Percentiles rank a stretch among this genome's conserved stretches.
Evolutionary conservation across 2,797 vertebrate genomes (phyloP).

Genomic region (Acanthurus leucopareius): DNA sequence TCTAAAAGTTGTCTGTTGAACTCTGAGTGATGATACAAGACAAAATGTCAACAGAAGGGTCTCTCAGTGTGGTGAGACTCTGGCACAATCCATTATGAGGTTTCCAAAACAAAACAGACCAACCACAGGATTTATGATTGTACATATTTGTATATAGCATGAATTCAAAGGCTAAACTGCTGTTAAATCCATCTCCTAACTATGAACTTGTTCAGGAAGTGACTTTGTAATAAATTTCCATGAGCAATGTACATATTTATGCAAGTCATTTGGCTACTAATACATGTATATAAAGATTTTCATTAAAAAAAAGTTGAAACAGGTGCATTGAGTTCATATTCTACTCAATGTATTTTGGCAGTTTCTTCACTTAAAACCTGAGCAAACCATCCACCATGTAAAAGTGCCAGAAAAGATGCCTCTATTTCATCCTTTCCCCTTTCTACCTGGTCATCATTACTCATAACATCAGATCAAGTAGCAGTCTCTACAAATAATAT

Average conservation of each 20-base stretch:
- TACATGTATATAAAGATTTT: not conserved
- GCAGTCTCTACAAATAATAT: not conserved
- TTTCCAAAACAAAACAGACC: slow-evolving; percentile 7
- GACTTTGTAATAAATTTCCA: not conserved
- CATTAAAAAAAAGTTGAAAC: not conserved
- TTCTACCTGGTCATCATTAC: not conserved
- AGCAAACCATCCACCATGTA: not conserved
- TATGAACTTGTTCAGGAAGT: not conserved
- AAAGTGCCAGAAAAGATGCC: not conserved
- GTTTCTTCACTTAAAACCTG: slow-evolving; percentile 7
- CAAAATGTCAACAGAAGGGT: not conserved
- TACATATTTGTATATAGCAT: not conserved
- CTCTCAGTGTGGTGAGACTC: not conserved
- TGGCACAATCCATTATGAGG: not conserved
- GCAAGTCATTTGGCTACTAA: not conserved
- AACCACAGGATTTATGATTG: not conserved
- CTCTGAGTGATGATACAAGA: not conserved
- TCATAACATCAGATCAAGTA: not conserved
- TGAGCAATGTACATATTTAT: not conserved
- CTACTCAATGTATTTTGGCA: not conserved
- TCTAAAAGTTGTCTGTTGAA: not conserved
- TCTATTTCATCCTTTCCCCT: not conserved
- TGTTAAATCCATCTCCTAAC: not conserved
- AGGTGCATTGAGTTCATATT: not conserved
- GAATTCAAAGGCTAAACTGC: slow-evolving; percentile 9